Evolutionary conservation across 2,888 invertebrate species (phyloP).

Genomic region (Lucinisca nassula): DNA sequence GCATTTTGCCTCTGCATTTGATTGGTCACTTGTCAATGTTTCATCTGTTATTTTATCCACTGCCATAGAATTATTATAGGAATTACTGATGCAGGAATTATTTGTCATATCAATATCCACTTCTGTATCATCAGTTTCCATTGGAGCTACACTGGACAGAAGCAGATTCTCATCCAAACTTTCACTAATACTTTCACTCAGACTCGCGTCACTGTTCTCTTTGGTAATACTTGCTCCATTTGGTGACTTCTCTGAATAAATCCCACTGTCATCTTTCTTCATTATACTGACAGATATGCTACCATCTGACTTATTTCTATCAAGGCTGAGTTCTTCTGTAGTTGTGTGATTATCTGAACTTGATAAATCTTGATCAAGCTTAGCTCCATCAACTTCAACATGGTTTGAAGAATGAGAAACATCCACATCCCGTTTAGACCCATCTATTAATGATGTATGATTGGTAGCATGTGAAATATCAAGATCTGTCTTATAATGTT

Average conservation of each 20-base stretch:
- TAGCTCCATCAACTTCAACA: background rate
- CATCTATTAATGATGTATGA: background rate
- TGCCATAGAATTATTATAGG: constrained; percentile 61
- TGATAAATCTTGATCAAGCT: background rate
- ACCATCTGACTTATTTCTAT: constrained; percentile 3
- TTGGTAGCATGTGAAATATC: background rate
- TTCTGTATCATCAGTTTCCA: background rate
- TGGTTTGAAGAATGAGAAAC: background rate
- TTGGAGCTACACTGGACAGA: background rate
- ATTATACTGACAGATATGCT: constrained; percentile 53
- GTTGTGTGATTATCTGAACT: background rate
- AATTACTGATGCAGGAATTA: constrained; percentile 45
- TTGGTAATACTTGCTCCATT: constrained; percentile 60
- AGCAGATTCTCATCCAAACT: constrained; percentile 28
- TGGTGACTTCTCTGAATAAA: constrained; percentile 82
- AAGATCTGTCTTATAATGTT: background rate
- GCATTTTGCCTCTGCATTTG: background rate
- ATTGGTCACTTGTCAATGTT: constrained; percentile 17
- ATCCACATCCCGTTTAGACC: background rate
- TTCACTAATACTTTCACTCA: constrained; percentile 74
- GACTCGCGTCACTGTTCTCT: constrained; percentile 71
- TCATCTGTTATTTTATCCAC: constrained; percentile 52
- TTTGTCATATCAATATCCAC: constrained; percentile 18
- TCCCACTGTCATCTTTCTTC: constrained; percentile 86
- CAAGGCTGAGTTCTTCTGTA: background rate